These are phyloP conservation scores for Lucilia sericata DNA, from an alignment of 1,140 invertebrate genomes.

Conservation along the genomic window DNA sequence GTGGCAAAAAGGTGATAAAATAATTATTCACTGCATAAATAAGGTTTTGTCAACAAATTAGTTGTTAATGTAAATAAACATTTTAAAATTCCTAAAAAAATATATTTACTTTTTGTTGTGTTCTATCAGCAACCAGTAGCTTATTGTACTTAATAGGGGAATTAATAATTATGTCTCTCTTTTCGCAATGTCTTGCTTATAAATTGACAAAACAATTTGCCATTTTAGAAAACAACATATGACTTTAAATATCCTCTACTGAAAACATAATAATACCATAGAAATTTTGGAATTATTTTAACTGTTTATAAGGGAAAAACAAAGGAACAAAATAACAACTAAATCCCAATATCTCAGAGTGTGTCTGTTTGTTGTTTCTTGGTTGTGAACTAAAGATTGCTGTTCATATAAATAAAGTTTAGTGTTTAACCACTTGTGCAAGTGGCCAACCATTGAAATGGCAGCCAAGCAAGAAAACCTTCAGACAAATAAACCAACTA, in stretches of 20 bases:
- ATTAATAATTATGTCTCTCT: too few species aligned
- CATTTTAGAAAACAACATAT: not conserved
- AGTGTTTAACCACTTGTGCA: constrained; percentile 26
- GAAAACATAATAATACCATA: not conserved
- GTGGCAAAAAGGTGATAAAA: constrained; percentile 1
- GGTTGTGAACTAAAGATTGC: not conserved
- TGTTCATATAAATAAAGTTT: constrained; percentile 25
- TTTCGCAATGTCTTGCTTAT: too few species aligned
- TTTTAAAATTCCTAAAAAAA: not conserved
- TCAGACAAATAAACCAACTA: not conserved
- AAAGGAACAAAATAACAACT: not conserved
- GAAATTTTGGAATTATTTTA: not conserved
- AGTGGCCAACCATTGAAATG: constrained; percentile 28
- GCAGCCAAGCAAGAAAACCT: constrained; percentile 23
- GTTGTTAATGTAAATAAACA: not conserved
- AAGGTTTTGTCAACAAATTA: constrained; percentile 19
- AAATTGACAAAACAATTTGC: too few species aligned
- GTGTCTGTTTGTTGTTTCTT: constrained; percentile 3
- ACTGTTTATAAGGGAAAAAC: not conserved
- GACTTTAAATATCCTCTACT: not conserved
- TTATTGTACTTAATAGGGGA: too few species aligned
- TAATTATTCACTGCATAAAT: not conserved
- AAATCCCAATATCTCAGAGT: not conserved
- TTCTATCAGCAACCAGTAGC: too few species aligned
- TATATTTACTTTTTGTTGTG: too few species aligned